Percentiles rank a stretch among this genome's conserved stretches.
These are phyloP conservation scores for Apocrypta bakeri DNA, from an alignment of 1,140 invertebrate genomes.

Conservation along the genomic window DNA sequence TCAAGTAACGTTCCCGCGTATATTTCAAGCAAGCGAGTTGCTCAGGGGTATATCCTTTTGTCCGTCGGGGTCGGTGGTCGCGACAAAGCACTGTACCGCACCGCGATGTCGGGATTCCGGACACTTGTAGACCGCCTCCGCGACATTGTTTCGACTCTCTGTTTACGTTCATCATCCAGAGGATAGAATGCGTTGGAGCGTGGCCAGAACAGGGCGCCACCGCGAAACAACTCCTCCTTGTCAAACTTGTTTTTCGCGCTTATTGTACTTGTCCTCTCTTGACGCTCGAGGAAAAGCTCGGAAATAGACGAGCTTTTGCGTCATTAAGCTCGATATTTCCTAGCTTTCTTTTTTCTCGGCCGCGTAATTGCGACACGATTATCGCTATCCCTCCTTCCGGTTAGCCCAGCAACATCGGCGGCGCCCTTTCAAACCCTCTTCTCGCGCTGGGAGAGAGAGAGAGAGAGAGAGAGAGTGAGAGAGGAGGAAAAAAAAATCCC, in stretches of 20 bases:
- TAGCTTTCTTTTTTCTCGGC: neutral
- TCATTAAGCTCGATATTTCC: too few relatives aligned
- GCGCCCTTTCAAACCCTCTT: conserved; percentile 13
- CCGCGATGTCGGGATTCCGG: conserved; percentile 44
- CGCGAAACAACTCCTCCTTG: conserved; percentile 18
- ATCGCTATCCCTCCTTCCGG: conserved; percentile 25
- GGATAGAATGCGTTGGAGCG: conserved; percentile 55
- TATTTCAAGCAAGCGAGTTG: conserved; percentile 27
- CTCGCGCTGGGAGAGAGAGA: neutral
- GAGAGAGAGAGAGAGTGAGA: neutral
- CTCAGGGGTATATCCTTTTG: conserved; percentile 37
- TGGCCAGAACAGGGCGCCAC: conserved; percentile 49
- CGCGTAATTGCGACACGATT: neutral
- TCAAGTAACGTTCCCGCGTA: neutral
- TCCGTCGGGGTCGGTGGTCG: conserved; percentile 17
- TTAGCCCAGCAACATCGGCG: conserved; percentile 24
- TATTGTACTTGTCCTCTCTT: neutral
- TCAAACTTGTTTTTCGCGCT: conserved; percentile 24
- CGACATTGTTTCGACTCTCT: conserved; percentile 59
- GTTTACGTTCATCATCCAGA: conserved; percentile 58
- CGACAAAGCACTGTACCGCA: conserved; percentile 36
- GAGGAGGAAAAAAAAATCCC: too few relatives aligned
- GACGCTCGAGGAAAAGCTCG: neutral
- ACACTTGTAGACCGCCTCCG: conserved; percentile 52
- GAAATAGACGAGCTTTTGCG: neutral